Conservation (phyloP, 2,888 invertebrate species). For the Anticlea derivata region DNA sequence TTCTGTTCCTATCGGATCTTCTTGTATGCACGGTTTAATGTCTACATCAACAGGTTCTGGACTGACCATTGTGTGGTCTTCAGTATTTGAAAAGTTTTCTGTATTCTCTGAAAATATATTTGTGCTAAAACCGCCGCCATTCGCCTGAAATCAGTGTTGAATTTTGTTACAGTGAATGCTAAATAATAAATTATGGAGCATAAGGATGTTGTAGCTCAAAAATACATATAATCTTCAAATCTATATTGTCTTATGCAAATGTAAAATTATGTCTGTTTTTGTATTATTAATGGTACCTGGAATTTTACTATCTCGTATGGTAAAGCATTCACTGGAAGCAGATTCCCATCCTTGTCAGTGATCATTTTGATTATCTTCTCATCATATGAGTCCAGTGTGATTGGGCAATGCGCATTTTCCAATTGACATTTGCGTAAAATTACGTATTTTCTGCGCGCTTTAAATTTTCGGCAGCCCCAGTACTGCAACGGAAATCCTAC, state of each 20-base stretch:
- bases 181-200: too few species aligned
- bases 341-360: constrained; percentile 40
- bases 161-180: too few species aligned
- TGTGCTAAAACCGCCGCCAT: too few species aligned
- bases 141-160: background rate
- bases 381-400: constrained; percentile 36
- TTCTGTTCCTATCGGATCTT: constrained; percentile 2
- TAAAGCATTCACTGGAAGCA: constrained; percentile 32
- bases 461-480: constrained; percentile 4
- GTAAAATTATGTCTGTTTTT: too few species aligned
- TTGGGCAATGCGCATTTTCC: constrained; percentile 10
- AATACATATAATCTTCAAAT: too few species aligned
- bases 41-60: constrained; percentile 31
- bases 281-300: too few species aligned
- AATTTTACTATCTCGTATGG: background rate
- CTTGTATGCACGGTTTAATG: constrained; percentile 3
- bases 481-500: constrained; percentile 2
- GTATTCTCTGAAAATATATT: background rate
- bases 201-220: too few species aligned
- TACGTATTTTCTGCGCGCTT: background rate
- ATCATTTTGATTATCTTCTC: constrained; percentile 36
- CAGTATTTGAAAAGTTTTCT: constrained; percentile 1
- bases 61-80: constrained; percentile 3
- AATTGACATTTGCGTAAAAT: background rate
- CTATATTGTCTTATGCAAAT: too few species aligned